phyloP scores from a whole-genome alignment of 2,888 invertebrate species.

The Caenorhabditis parvicauda region DNA sequence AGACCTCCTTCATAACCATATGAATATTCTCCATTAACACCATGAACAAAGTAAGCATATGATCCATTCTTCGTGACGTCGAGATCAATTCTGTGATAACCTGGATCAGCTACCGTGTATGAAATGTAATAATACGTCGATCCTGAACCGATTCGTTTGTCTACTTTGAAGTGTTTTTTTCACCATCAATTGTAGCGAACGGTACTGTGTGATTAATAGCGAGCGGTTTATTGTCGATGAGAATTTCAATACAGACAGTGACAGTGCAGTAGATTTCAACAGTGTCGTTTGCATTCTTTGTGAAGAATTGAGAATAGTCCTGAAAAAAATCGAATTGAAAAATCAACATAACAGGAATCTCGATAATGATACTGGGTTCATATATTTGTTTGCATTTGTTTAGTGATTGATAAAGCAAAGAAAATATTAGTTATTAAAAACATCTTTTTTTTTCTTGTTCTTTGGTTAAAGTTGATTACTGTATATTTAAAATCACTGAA shows the following conservation, averaged over 20 bases:
- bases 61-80: conserved; percentile 3
- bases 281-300: conserved; percentile 25
- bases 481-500: no score
- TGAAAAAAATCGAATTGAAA: no score
- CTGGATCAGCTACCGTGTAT: conserved; percentile 6
- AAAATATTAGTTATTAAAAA: no score
- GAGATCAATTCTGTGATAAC: conserved; percentile 17
- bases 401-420: no score
- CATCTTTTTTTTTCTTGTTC: no score
- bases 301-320: conserved; percentile 22
- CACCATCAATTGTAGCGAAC: conserved; percentile 14
- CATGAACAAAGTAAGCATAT: conserved; percentile 22
- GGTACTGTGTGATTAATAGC: no score
- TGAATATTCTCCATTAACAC: conserved; percentile 27
- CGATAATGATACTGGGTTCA: no score
- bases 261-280: conserved; percentile 23
- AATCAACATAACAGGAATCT: no score
- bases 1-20: conserved; percentile 29
- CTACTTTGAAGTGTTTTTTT: no score
- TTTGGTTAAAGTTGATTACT: no score
- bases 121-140: conserved; percentile 5
- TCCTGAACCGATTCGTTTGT: no score
- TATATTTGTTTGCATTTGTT: no score
- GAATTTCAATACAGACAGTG: conserved; percentile 6
- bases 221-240: background rate